Evolutionary conservation across 2,888 invertebrate species (phyloP), one percentile per base, ranked within the genome.

Genomic region (Plagiodera versicolora): DNA sequence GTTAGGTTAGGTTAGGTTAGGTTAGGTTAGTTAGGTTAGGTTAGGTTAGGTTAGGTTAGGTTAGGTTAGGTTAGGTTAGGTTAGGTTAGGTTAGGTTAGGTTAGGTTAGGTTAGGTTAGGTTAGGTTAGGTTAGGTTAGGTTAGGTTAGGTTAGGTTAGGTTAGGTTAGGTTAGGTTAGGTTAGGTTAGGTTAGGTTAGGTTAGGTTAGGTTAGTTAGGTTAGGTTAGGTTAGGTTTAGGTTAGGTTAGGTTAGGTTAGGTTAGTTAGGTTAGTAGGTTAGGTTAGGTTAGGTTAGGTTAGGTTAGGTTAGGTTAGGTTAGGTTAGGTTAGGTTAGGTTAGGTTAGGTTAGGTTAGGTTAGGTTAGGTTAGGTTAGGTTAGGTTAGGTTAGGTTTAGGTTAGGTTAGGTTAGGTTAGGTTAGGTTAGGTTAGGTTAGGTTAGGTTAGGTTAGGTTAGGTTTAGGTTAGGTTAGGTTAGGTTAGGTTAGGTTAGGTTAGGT

Each of bases 101-200:
- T 49, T 49, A 49, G 49, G 49, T 49, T 49, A 49, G 49, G 61
- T 61, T 58, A 58, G 64, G 64, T 61, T 61, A 58, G 64, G 60
- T 61, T 60, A 57, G 60, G 63, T 57, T 60, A 54, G 63, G 64
- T 61, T 61, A 58, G 64, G 64, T 61, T 61, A 61, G 64, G 61
- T 64, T n/a, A 63, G 63, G 60, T 63, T 56, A 53, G 63, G 60
- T 63, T 51, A 58, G 61, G 61, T 61, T 48, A 56, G 64, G 58
- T 63, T 64, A 64, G 63, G 63, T 63, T 52, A 63, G 63, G 63
- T 55, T 30, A 57, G 60, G 60, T 60, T 46, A 47, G 55, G 55
- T 55, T 30, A 55, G 55, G 55, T 55, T 16, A 55, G 55, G 55
- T 55, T 46, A 55, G 55, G 55, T 55, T 46, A 55, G 55, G 55